Conservation (phyloP, 2,888 invertebrate species). For the Epistrophe grossulariae region DNA sequence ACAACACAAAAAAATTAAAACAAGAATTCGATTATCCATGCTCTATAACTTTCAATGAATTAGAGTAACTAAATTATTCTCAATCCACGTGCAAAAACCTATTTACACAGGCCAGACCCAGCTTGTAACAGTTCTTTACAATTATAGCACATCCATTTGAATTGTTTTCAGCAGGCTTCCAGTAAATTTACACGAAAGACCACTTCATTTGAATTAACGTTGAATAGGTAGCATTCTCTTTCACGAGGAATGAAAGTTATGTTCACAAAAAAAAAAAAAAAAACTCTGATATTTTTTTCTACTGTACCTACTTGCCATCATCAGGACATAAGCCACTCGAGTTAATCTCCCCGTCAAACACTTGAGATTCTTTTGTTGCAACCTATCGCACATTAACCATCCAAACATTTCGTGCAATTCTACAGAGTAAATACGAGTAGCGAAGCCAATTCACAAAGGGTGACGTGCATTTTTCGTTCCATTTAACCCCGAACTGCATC, state of each 20-base stretch:
- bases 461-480: constrained; percentile 71
- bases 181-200: constrained; percentile 62
- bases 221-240: constrained; percentile 34
- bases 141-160: constrained; percentile 32
- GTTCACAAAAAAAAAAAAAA: constrained; percentile 25
- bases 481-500: constrained; percentile 71
- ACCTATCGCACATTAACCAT: constrained; percentile 37
- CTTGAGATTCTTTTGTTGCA: constrained; percentile 67
- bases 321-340: constrained; percentile 49
- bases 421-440: not conserved
- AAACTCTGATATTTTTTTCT: constrained; percentile 14
- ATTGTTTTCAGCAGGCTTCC: constrained; percentile 39
- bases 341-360: constrained; percentile 65
- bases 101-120: not conserved
- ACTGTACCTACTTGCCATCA: not conserved
- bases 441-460: constrained; percentile 42
- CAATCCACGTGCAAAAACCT: not conserved
- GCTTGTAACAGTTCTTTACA: constrained; percentile 1
- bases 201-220: constrained; percentile 65
- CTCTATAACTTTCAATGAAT: not conserved
- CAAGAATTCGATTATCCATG: not conserved
- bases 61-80: constrained; percentile 4
- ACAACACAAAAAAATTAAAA: not conserved
- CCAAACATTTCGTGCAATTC: constrained; percentile 27
- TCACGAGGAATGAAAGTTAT: constrained; percentile 11